phyloP scores from a whole-genome alignment of 2,797 vertebrate genomes.

The Aphelocoma californica region DNA sequence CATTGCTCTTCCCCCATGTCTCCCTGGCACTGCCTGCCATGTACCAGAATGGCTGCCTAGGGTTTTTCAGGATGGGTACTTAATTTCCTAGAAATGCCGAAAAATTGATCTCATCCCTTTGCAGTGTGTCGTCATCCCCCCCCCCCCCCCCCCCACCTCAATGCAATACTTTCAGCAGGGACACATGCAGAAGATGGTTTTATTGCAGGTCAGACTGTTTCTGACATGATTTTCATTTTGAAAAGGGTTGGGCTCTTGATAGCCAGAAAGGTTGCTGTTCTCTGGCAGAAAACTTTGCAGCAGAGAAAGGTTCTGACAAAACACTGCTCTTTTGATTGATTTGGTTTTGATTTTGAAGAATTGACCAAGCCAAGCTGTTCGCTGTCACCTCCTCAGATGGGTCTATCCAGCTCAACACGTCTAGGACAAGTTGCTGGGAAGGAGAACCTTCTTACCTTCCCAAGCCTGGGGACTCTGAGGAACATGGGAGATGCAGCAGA shows the following conservation, averaged over 20 bases:
- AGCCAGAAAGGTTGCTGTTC: neutral
- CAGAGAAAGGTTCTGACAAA: neutral
- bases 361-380: neutral
- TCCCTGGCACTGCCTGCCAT: neutral
- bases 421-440: neutral
- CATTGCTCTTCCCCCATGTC: neutral
- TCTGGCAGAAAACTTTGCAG: neutral
- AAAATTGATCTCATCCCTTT: neutral
- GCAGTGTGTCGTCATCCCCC: neutral
- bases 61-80: neutral
- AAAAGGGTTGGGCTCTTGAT: neutral
- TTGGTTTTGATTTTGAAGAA: neutral
- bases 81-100: neutral
- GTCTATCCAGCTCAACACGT: neutral
- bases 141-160: rapidly evolving
- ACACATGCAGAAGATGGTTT: neutral
- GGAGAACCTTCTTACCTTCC: neutral
- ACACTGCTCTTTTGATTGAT: rapidly evolving
- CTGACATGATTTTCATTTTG: neutral
- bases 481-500: neutral
- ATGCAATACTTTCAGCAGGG: neutral
- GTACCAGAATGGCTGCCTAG: neutral
- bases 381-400: neutral
- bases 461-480: neutral
- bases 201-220: neutral